These are phyloP conservation scores for roundworm (Caenorhabditis elegans) DNA, from an alignment of 1,140 invertebrate genomes.

Conservation along the genomic window WBcel235 BX284602.5:7691001-7691500, in stretches of 20 bases:
- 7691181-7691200: slow-evolving; percentile 12
- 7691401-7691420: slow-evolving; percentile 62
- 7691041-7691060: background rate
- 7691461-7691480: slow-evolving; percentile 58
- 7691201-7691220: background rate
- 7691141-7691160: slow-evolving; percentile 40
- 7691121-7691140: slow-evolving; percentile 40
- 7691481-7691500: slow-evolving; percentile 59
- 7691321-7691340: background rate
- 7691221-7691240: background rate
- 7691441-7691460: background rate
- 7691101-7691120: slow-evolving; percentile 26
- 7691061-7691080: background rate
- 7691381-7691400: slow-evolving; percentile 61
- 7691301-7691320: slow-evolving; percentile 51
- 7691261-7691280: slow-evolving; percentile 54
- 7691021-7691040: background rate
- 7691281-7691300: slow-evolving; percentile 51
- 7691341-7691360: slow-evolving; percentile 53
- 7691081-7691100: background rate
- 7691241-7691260: slow-evolving; percentile 42
- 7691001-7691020: background rate
- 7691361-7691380: slow-evolving; percentile 62
- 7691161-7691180: slow-evolving; percentile 29
- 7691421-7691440: slow-evolving; percentile 8